Evolutionary conservation across 2,113 vertebrate genomes (phyloP), one percentile per base, ranked within the genome.

Genomic region (Lasiurus cinereus): DNA sequence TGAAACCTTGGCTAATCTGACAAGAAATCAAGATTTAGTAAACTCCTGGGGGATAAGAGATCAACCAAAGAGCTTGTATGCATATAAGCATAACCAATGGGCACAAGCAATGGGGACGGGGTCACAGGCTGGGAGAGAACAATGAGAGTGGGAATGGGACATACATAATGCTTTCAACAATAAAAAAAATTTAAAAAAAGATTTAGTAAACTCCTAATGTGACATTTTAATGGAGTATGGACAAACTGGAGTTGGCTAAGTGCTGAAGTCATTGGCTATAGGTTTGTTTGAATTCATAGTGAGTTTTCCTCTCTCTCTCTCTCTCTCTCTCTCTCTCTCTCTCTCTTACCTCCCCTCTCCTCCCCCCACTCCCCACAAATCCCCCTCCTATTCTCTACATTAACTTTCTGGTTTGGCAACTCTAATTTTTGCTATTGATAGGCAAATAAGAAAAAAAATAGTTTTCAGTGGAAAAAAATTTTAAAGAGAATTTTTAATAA

Each of bases 11-110:
- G 73, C 69, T 96, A 96, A 95, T 96, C 22, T 82, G 29, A 43
- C 66, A 29, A 84, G 90, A 93, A 94, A 90, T 95, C 95, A 82
- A 92, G 27, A 83, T 52, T 97, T 86, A 92, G 56, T 59, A 59
- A 59, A 59, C 56, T 27, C 9, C 22, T 62, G 59, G 24, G 22
- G 24, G 10, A 62, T 62, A 62, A 62, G 24, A 62, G 59, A 27
- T 62, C 22, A 62, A 27, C 22, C 59, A 62, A 62, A 62, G 59
- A 62, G 4, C 10, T 62, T 62, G 9, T 62, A 62, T 62, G 24
- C 24, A 62, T 24, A 27, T 62, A 12, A 62, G 59, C 24, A 62
- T 62, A 62, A 62, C 24, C 10, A 27, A 27, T 59, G 56, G 56
- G 10, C 9, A 59, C 56, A 59, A 59, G 56, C 56, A 59, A 59